phyloP scores from a whole-genome alignment of 1,140 invertebrate species.

The Eciton burchellii region DNA sequence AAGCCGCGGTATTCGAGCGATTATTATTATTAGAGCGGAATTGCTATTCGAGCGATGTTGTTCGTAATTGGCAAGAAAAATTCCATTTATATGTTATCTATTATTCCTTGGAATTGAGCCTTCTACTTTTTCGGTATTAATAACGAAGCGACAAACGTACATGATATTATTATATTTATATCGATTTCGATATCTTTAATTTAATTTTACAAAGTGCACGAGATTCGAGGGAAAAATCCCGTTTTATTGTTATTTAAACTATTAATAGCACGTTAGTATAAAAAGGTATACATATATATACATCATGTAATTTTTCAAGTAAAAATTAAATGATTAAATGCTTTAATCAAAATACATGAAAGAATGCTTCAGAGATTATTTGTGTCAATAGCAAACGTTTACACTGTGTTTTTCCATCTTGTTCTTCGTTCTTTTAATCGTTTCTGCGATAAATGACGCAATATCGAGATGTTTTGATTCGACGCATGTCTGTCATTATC shows the following conservation, averaged over 20 bases:
- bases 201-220: background rate
- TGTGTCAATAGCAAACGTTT: background rate
- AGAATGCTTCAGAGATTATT: background rate
- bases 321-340: background rate
- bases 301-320: too few species aligned
- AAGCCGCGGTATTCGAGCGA: conserved; percentile 50
- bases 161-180: background rate
- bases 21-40: conserved; percentile 59
- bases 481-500: background rate
- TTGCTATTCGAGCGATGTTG: too few species aligned
- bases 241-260: background rate
- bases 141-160: background rate
- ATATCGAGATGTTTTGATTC: background rate
- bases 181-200: conserved; percentile 3
- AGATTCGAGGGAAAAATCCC: background rate
- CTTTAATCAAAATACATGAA: background rate
- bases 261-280: background rate
- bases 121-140: background rate
- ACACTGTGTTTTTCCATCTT: background rate
- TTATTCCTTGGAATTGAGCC: background rate
- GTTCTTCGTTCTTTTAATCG: background rate
- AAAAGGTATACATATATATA: background rate
- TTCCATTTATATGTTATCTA: background rate
- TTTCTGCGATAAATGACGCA: background rate
- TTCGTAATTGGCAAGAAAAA: too few species aligned